Percentiles rank a stretch among this genome's conserved stretches.
phyloP scores from a whole-genome alignment of 2,797 vertebrate genomes.

The Neosalanx taihuensis region DNA sequence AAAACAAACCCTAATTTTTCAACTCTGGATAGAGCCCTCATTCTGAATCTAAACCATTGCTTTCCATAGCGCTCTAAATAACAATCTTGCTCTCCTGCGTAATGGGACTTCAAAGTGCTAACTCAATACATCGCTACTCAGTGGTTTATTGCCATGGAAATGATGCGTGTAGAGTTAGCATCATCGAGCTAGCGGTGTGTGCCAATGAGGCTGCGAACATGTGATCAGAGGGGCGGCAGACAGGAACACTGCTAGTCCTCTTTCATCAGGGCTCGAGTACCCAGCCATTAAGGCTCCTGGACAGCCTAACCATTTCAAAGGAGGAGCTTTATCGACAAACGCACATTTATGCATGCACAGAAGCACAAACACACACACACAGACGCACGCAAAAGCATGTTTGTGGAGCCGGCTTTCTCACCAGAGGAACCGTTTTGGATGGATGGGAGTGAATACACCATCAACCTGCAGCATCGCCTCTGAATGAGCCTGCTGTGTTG shows the following conservation, averaged over 20 bases:
- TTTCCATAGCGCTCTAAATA: slow-evolving; percentile 24
- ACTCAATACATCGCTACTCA: slow-evolving; percentile 44
- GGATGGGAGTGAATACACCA: too few species aligned
- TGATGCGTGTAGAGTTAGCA: slow-evolving; percentile 36
- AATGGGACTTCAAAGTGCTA: slow-evolving; percentile 41
- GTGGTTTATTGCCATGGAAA: slow-evolving; percentile 50
- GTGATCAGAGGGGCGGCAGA: slow-evolving; percentile 52
- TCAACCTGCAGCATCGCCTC: too few species aligned
- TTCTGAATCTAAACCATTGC: slow-evolving; percentile 26
- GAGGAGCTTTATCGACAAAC: not conserved
- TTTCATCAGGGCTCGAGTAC: slow-evolving; percentile 60
- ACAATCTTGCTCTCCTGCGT: slow-evolving; percentile 20
- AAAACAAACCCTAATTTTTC: not conserved
- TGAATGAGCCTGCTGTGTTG: not conserved
- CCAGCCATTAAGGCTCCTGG: slow-evolving; percentile 47
- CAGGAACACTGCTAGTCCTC: slow-evolving; percentile 52
- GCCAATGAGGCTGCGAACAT: slow-evolving; percentile 57
- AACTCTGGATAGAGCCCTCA: not conserved
- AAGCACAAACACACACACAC: slow-evolving; percentile 1
- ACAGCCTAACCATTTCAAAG: not conserved
- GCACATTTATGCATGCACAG: not conserved
- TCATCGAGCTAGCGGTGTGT: slow-evolving; percentile 39
- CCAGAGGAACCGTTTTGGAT: too few species aligned
- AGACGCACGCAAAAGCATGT: not conserved
- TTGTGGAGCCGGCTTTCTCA: too few species aligned